Evolutionary conservation across 30 jellyfish, hydroid and myxozoan genomes (phyloP).

Genomic region (Hydra vulgaris): DNA sequence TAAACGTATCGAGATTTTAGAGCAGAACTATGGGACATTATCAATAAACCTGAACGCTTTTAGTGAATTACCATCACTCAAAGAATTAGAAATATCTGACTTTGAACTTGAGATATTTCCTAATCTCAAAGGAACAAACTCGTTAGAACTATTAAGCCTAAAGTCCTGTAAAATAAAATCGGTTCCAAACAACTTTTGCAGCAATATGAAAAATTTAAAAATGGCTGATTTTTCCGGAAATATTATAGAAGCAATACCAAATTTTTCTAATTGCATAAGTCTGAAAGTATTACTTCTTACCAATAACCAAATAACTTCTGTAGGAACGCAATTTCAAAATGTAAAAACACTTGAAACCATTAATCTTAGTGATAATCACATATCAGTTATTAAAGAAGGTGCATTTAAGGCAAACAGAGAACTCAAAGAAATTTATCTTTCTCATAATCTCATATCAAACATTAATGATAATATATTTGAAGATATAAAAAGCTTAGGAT

Average conservation of each 20-base stretch:
- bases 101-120: constrained; percentile 34
- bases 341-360: constrained; percentile 30
- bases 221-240: not conserved
- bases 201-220: constrained; percentile 19
- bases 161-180: constrained; percentile 34
- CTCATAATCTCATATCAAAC: constrained; percentile 35
- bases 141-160: constrained; percentile 38
- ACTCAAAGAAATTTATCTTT: constrained; percentile 27
- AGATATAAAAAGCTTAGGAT: constrained; percentile 26
- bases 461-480: constrained; percentile 53
- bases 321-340: constrained; percentile 16
- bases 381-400: constrained; percentile 26
- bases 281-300: not conserved
- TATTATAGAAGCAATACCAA: constrained; percentile 3
- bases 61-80: constrained; percentile 11
- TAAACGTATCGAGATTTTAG: constrained; percentile 1
- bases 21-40: not conserved
- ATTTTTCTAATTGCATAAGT: not conserved
- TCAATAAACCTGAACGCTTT: constrained; percentile 24
- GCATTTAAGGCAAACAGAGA: constrained; percentile 37
- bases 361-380: constrained; percentile 46
- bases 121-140: constrained; percentile 52
- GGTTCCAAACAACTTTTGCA: constrained; percentile 27
- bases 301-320: constrained; percentile 4
- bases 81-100: constrained; percentile 16